Conservation (phyloP, 2,113 vertebrate species). For the Pogonocichla stellata region DNA sequence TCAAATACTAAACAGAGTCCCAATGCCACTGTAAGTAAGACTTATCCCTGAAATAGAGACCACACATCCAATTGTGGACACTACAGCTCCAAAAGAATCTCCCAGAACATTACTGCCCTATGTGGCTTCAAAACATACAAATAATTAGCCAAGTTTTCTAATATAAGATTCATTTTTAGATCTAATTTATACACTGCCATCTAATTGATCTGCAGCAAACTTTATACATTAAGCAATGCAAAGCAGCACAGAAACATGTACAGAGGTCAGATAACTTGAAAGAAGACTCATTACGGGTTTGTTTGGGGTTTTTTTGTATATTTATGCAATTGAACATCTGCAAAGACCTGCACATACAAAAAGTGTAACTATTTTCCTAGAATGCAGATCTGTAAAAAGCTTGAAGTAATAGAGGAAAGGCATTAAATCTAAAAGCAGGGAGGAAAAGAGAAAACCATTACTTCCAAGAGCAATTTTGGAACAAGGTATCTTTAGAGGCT, state of each 20-base stretch:
- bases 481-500: neutral
- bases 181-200: neutral
- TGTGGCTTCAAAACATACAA: neutral
- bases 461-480: neutral
- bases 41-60: neutral
- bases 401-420: neutral
- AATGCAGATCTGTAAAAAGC: neutral
- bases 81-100: neutral
- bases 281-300: neutral
- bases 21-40: neutral
- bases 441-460: neutral
- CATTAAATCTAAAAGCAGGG: neutral
- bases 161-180: neutral
- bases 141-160: neutral
- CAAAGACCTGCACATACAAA: neutral
- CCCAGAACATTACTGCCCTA: neutral
- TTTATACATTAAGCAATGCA: neutral
- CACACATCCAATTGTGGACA: fast-evolving
- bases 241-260: neutral
- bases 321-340: neutral
- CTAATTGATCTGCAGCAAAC: neutral
- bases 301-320: neutral
- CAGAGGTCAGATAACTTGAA: neutral
- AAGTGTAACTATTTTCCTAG: neutral
- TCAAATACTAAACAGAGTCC: neutral